A percentile compares a stretch with the other conserved stretches of the same genome.
Conservation (phyloP, 2,797 vertebrate genomes). For the Sebastiscus albofasciatus region DNA sequence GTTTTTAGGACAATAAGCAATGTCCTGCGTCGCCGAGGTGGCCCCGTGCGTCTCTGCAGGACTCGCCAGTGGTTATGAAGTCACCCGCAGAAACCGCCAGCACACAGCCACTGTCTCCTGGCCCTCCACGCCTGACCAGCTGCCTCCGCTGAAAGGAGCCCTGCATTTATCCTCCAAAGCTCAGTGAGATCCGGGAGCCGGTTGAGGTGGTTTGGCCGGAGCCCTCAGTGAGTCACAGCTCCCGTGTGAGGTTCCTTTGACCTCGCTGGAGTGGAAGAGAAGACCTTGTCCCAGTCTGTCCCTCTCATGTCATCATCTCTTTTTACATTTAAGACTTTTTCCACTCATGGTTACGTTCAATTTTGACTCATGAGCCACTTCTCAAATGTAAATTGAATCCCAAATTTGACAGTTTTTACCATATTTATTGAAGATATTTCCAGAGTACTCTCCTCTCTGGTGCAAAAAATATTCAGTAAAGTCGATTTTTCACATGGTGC, state of each 20-base stretch:
- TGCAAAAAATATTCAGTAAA: neutral
- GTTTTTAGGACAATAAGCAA: neutral
- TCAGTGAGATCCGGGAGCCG: neutral
- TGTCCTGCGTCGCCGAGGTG: neutral
- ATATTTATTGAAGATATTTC: neutral
- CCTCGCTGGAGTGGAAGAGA: neutral
- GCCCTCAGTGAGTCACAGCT: slow-evolving; percentile 19
- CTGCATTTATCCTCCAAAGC: slow-evolving; percentile 12
- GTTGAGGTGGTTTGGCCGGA: slow-evolving; percentile 22
- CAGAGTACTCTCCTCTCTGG: neutral
- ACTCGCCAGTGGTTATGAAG: slow-evolving; percentile 24
- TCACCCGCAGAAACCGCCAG: slow-evolving; percentile 7
- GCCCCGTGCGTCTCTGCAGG: neutral
- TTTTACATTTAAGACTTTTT: neutral
- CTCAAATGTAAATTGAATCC: neutral
- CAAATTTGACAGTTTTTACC: neutral
- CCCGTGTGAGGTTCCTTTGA: neutral
- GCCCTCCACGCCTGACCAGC: slow-evolving; percentile 9
- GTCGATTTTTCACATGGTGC: no score
- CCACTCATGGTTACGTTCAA: neutral
- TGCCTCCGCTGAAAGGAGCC: slow-evolving; percentile 15
- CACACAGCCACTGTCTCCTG: slow-evolving; percentile 12
- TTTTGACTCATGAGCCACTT: neutral
- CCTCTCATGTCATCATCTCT: neutral
- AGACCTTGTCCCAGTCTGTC: neutral